phyloP scores from a whole-genome alignment of 2,888 invertebrate species.

The Drosophila greeni region DNA sequence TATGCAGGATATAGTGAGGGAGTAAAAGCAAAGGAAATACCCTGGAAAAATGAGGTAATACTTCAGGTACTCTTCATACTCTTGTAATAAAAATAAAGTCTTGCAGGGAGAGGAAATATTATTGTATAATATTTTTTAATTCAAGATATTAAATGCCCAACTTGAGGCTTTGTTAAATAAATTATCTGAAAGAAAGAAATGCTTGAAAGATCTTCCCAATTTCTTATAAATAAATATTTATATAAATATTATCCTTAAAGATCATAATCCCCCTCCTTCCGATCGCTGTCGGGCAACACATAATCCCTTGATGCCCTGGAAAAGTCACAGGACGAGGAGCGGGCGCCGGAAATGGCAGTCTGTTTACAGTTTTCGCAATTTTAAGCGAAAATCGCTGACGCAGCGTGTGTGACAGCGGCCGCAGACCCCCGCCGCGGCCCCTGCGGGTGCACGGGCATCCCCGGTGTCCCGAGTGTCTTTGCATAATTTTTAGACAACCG shows the following conservation, averaged over 20 bases:
- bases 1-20: not conserved
- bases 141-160: too few species aligned
- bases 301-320: not conserved
- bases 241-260: not conserved
- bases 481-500: constrained; percentile 55
- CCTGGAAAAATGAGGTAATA: not conserved
- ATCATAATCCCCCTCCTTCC: not conserved
- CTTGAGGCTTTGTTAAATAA: not conserved
- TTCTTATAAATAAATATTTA: too few species aligned
- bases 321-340: not conserved
- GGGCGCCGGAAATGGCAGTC: constrained; percentile 4
- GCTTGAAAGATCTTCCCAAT: too few species aligned
- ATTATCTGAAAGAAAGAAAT: too few species aligned
- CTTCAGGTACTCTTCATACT: not conserved
- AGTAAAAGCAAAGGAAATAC: not conserved
- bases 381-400: constrained; percentile 42
- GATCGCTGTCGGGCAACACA: not conserved
- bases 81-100: not conserved
- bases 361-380: constrained; percentile 47
- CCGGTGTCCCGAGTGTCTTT: constrained; percentile 41
- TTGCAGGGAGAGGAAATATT: not conserved
- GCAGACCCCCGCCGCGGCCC: constrained; percentile 11
- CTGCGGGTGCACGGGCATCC: not conserved
- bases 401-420: constrained; percentile 39
- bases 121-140: not conserved